Evolutionary conservation across 2,113 vertebrate genomes (phyloP), one percentile per base, ranked within the genome.

Genomic region (Pachypanchax playfairii): DNA sequence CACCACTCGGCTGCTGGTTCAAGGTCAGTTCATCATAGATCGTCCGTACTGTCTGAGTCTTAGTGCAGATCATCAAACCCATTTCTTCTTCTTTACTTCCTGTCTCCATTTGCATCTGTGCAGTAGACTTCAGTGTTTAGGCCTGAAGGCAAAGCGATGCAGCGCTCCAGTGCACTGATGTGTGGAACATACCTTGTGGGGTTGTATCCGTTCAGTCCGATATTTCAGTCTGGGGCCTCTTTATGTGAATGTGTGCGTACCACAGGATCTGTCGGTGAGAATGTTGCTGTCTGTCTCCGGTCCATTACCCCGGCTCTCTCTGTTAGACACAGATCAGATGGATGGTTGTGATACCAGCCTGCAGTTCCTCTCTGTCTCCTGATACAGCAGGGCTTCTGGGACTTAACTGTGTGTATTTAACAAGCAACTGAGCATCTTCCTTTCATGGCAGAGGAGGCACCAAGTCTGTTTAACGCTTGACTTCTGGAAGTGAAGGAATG

Each of bases 1-100:
- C 81, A 98, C 96, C 12, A 98, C 97, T 10, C 95, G 95, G 68
- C 91, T 99, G 85, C 92, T 98, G 10, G 97, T 99, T 26, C 97
- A 99, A 97, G 97, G 97, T 99, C 82, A 31, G 2, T 29, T 48
- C 65, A 89, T 42, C 8, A 41, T 53, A 41, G 29, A 31, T 6
- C 29, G 7, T 31, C 29, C 29, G 11, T 31, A 31, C 29, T 31
- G 2, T 31, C 33, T 35, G 11, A 12, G 11, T 35, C 10, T 25
- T 47, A n/a, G 48, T 51, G 54, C n/a, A n/a, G n/a, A n/a, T n/a
- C n/a, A n/a, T 42, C 3, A 21, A 50, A 48, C 38, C 21, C 26
- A 17, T 64, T 64, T 57, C 10, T 4, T 11, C 3, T 0, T 11
- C 2, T 36, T 17, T 42, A 26, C 53, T 24, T 26, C 7, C 5